These are phyloP conservation scores for Eucidaris tribuloides DNA, from an alignment of 35 echinoderm and acorn worm species.

Conservation along the genomic window DNA sequence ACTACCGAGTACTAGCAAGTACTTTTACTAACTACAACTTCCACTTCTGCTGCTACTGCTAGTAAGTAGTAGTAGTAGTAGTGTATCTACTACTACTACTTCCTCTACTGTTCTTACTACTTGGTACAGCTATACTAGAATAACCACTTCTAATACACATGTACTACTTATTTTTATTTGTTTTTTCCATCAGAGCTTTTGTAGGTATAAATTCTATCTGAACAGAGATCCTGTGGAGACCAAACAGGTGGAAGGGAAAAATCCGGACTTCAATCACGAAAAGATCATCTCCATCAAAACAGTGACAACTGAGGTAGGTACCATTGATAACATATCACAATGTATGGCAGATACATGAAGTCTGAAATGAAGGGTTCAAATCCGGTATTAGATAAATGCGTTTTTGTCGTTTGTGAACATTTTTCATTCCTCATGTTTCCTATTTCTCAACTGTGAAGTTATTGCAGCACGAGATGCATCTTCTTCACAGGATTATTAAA, in stretches of 20 bases:
- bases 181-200: slow-evolving; percentile 62
- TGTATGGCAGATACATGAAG: too few species aligned
- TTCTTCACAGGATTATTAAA: too few species aligned
- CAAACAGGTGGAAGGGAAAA: slow-evolving; percentile 47
- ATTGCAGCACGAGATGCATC: too few species aligned
- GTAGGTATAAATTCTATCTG: slow-evolving; percentile 81
- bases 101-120: not conserved
- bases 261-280: slow-evolving; percentile 76
- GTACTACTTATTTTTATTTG: not conserved
- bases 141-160: not conserved
- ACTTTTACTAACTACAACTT: not conserved
- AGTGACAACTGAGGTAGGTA: slow-evolving; percentile 62
- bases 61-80: not conserved
- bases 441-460: too few species aligned
- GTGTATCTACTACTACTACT: too few species aligned
- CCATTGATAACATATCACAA: too few species aligned
- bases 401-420: too few species aligned
- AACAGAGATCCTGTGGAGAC: slow-evolving; percentile 46
- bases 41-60: not conserved
- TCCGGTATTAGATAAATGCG: too few species aligned
- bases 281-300: slow-evolving; percentile 52
- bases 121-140: not conserved
- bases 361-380: too few species aligned
- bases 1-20: not conserved
- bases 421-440: too few species aligned